These are phyloP conservation scores for Petaurus breviceps DNA, from an alignment of 2,113 vertebrate species.

Conservation along the genomic window DNA sequence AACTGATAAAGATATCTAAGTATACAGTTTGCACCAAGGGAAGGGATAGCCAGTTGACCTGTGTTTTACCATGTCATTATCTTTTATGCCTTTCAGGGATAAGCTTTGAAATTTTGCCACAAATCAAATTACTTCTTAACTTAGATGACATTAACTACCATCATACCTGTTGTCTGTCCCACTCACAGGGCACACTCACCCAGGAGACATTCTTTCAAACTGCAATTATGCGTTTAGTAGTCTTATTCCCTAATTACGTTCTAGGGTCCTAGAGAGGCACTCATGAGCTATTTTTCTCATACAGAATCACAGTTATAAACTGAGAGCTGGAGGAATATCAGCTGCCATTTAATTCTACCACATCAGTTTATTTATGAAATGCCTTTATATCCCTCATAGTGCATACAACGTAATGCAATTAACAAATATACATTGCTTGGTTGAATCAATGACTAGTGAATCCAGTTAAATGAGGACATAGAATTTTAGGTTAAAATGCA, in stretches of 20 bases:
- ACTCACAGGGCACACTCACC: background rate
- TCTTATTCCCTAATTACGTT: background rate
- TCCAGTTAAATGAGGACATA: conserved; percentile 25
- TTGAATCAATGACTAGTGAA: conserved; percentile 51
- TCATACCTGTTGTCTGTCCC: background rate
- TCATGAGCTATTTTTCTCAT: background rate
- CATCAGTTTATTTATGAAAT: background rate
- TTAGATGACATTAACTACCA: background rate
- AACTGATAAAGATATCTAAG: background rate
- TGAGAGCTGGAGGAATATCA: too few relatives aligned
- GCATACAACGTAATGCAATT: background rate
- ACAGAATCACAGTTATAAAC: background rate
- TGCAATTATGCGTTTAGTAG: background rate
- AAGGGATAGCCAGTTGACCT: background rate
- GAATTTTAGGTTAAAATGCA: conserved; percentile 14
- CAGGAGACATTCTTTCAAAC: background rate
- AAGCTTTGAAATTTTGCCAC: background rate
- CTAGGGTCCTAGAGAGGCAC: background rate
- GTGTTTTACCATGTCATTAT: background rate
- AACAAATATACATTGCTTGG: conserved; percentile 43
- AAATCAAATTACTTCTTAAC: background rate
- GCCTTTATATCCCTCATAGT: background rate
- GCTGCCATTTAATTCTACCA: too few relatives aligned
- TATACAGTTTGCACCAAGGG: background rate
- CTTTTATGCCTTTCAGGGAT: background rate